A percentile compares a stretch with the other conserved stretches of the same genome.
phyloP scores from a whole-genome alignment of 2,888 invertebrate genomes.

The Apantesis nais region DNA sequence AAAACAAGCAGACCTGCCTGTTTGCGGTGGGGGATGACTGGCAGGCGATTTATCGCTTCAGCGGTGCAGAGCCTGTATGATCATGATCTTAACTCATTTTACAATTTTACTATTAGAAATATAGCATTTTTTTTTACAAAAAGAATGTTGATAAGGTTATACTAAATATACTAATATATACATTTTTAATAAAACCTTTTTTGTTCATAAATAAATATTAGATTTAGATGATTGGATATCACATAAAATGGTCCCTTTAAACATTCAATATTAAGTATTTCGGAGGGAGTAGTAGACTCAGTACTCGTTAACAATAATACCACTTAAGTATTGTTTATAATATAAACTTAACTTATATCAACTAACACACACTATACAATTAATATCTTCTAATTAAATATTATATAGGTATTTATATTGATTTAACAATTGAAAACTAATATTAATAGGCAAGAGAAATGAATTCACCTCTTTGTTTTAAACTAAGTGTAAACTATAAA shows the following conservation, averaged over 20 bases:
- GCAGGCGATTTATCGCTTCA: no score
- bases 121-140: neutral
- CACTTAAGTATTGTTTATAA: neutral
- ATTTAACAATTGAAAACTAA: neutral
- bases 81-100: no score
- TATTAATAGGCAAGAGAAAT: constrained; percentile 36
- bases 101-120: no score
- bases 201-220: neutral
- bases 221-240: neutral
- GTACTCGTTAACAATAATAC: neutral
- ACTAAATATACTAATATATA: no score
- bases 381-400: neutral
- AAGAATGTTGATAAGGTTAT: no score
- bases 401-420: neutral
- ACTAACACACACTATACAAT: neutral
- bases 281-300: neutral
- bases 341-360: neutral
- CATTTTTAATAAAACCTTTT: neutral
- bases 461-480: constrained; percentile 27
- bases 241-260: constrained; percentile 1
- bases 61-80: no score
- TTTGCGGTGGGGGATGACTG: no score
- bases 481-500: constrained; percentile 25
- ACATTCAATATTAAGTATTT: constrained; percentile 1
- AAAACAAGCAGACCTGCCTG: no score